These are phyloP conservation scores for Oryzias celebensis DNA, from an alignment of 2,113 vertebrate species.

Conservation along the genomic window DNA sequence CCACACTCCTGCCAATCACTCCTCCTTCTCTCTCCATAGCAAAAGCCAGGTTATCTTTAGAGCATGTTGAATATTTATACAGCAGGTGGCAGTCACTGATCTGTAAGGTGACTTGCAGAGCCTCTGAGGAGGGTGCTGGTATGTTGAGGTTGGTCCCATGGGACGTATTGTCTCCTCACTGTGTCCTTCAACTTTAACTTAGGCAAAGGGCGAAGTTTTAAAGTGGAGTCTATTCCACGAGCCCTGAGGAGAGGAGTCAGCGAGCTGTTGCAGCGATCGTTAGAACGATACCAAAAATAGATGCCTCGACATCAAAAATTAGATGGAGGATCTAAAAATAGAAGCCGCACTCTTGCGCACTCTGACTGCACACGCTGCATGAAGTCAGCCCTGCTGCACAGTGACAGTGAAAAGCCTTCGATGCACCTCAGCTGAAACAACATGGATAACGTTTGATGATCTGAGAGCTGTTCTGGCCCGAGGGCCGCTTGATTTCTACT, in stretches of 20 bases:
- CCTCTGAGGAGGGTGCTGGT: slow-evolving; percentile 51
- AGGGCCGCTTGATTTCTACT: slow-evolving; percentile 3
- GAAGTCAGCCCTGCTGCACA: slow-evolving; percentile 17
- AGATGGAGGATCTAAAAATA: slow-evolving; percentile 35
- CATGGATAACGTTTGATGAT: slow-evolving; percentile 9
- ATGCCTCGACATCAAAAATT: slow-evolving; percentile 24
- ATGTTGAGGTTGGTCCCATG: slow-evolving; percentile 51
- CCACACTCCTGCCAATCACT: slow-evolving; percentile 27
- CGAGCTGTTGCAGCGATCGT: slow-evolving; percentile 12
- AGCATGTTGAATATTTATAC: slow-evolving; percentile 76
- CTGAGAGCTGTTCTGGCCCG: slow-evolving; percentile 9
- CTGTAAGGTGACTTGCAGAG: slow-evolving; percentile 73
- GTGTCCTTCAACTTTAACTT: slow-evolving; percentile 60
- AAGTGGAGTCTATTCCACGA: slow-evolving; percentile 21
- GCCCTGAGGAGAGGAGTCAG: slow-evolving; percentile 16
- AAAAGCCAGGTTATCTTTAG: slow-evolving; percentile 74
- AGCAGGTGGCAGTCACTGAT: slow-evolving; percentile 71
- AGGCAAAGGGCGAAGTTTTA: slow-evolving; percentile 50
- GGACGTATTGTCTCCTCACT: slow-evolving; percentile 60
- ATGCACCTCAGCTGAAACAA: not conserved
- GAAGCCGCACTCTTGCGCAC: slow-evolving; percentile 17
- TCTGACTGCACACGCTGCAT: slow-evolving; percentile 10
- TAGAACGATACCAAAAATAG: slow-evolving; percentile 17
- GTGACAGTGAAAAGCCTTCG: not conserved
- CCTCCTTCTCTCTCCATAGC: slow-evolving; percentile 37